Conservation (phyloP, 2,888 invertebrate genomes). For the Pollenia angustigena region DNA sequence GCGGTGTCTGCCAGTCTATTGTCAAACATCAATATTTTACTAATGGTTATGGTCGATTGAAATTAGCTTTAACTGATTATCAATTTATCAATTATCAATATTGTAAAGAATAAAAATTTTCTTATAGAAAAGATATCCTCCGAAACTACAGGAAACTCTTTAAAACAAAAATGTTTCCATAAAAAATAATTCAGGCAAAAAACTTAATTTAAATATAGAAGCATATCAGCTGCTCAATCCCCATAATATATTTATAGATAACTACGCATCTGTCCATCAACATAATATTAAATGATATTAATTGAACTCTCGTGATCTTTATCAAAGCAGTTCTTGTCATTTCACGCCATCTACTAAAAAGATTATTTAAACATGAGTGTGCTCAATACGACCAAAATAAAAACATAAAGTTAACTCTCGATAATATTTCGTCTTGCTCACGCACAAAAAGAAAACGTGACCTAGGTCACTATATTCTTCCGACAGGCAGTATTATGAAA, state of each 20-base stretch:
- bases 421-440: neutral
- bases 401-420: neutral
- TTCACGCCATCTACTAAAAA: constrained; percentile 24
- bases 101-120: too few species aligned
- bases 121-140: too few species aligned
- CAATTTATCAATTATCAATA: too few species aligned
- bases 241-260: neutral
- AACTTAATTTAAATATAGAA: too few species aligned
- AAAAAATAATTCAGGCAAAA: too few species aligned
- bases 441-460: constrained; percentile 16
- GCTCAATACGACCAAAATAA: neutral
- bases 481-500: neutral
- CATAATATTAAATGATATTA: constrained; percentile 57
- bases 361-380: neutral
- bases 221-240: too few species aligned
- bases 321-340: constrained; percentile 32
- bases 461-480: constrained; percentile 4
- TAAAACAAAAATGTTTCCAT: too few species aligned
- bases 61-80: too few species aligned
- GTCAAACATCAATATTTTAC: too few species aligned
- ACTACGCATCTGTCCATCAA: constrained; percentile 37
- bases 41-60: too few species aligned
- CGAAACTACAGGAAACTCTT: too few species aligned
- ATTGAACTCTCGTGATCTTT: constrained; percentile 69
- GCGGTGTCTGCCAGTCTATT: too few species aligned